A percentile compares a stretch with the other conserved stretches of the same genome.
phyloP scores from a whole-genome alignment of 2,797 vertebrate genomes.

The Darevskia mixta region DNA sequence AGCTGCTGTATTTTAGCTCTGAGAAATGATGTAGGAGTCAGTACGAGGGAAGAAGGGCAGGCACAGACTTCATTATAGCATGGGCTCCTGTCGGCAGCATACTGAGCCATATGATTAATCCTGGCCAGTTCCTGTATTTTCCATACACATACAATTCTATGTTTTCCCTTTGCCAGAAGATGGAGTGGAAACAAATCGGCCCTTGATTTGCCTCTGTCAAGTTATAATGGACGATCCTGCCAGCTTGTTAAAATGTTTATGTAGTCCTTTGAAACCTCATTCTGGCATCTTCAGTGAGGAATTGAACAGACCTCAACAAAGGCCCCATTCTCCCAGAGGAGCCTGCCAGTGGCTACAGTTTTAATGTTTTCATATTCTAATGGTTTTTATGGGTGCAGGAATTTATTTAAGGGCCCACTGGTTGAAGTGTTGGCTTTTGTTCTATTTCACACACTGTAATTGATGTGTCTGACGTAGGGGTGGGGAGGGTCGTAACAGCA shows the following conservation, averaged over 20 bases:
- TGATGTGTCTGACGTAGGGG: neutral
- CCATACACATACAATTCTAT: neutral
- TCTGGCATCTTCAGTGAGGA: conserved; percentile 20
- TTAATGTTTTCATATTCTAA: conserved; percentile 37
- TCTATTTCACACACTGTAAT: conserved; percentile 32
- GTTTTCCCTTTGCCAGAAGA: conserved; percentile 20
- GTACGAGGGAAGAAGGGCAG: neutral
- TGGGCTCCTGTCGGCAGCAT: neutral
- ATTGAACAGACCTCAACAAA: conserved; percentile 25
- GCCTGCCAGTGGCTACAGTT: conserved; percentile 12
- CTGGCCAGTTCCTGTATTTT: conserved; percentile 3
- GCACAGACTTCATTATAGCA: neutral
- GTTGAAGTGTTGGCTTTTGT: conserved; percentile 20
- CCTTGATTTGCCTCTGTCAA: conserved; percentile 35
- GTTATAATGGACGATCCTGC: conserved; percentile 6
- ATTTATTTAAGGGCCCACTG: conserved; percentile 2
- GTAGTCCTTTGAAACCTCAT: conserved; percentile 19
- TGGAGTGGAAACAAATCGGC: conserved; percentile 20
- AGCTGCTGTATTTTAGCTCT: neutral
- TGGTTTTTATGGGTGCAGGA: conserved; percentile 31
- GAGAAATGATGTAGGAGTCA: neutral
- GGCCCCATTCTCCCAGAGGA: neutral
- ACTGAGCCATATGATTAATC: conserved; percentile 6
- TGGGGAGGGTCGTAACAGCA: neutral
- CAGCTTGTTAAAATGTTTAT: conserved; percentile 37